Percentiles rank a stretch among this genome's conserved stretches.
Evolutionary conservation across 37 sponge, comb jelly and placozoan species (phyloP).

Genomic region (Bolinopsis microptera): DNA sequence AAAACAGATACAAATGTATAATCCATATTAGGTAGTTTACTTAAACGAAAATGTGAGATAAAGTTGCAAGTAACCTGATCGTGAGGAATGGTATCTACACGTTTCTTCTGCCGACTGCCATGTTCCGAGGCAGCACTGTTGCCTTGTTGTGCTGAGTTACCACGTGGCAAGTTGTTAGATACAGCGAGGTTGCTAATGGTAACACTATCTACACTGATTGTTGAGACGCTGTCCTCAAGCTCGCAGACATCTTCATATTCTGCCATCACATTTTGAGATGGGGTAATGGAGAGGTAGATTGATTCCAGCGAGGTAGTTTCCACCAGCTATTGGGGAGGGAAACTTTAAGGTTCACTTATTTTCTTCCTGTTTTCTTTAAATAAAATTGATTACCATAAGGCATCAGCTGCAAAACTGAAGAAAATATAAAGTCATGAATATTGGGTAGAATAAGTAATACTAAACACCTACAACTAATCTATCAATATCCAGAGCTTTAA

Average conservation of each 20-base stretch:
- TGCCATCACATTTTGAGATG: conserved; percentile 5
- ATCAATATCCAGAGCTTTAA: no score
- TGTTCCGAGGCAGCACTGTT: neutral
- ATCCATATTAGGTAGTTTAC: no score
- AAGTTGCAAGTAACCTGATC: neutral
- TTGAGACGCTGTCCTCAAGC: conserved; percentile 33
- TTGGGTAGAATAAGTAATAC: no score
- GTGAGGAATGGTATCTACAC: neutral
- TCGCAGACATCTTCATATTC: neutral
- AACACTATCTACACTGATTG: conserved; percentile 62
- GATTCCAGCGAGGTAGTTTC: neutral
- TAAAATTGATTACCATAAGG: no score
- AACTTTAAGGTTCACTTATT: no score
- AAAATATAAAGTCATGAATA: no score
- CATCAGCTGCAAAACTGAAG: no score
- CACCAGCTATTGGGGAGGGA: neutral
- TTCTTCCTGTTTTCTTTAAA: no score
- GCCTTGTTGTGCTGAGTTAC: neutral
- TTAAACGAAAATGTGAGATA: no score
- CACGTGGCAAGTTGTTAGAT: neutral
- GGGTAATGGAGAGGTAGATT: neutral
- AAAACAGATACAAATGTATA: no score
- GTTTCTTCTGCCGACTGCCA: neutral
- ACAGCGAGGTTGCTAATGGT: conserved; percentile 26
- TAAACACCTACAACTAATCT: no score